Conservation (phyloP, 2,888 invertebrate genomes). For the Folsomia candida region DNA sequence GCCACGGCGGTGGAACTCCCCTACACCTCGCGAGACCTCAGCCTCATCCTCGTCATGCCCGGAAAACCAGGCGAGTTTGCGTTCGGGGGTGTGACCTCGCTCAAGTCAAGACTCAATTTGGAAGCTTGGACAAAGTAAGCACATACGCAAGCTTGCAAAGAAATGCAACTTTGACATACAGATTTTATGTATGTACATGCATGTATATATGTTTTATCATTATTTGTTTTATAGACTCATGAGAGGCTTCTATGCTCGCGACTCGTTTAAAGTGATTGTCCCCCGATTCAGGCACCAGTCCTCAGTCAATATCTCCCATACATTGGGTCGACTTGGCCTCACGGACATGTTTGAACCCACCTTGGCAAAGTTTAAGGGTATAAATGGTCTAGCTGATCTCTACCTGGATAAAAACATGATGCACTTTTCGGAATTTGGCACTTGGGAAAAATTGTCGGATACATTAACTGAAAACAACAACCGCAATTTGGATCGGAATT, state of each 20-base stretch:
- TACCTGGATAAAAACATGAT: slow-evolving; percentile 58
- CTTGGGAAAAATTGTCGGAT: slow-evolving; percentile 49
- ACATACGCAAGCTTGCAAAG: slow-evolving; percentile 15
- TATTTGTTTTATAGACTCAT: slow-evolving; percentile 18
- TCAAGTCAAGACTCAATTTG: slow-evolving; percentile 48
- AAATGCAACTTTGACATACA: too few species aligned
- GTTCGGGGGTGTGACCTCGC: slow-evolving; percentile 47
- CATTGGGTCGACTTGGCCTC: slow-evolving; percentile 76
- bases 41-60: slow-evolving; percentile 78
- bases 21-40: slow-evolving; percentile 66
- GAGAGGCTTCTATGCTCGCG: slow-evolving; percentile 46
- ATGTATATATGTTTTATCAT: too few species aligned
- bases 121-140: slow-evolving; percentile 49
- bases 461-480: slow-evolving; percentile 39
- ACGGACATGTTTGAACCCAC: slow-evolving; percentile 73
- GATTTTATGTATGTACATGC: too few species aligned
- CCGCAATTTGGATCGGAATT: slow-evolving; percentile 44
- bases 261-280: slow-evolving; percentile 55
- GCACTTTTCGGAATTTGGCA: slow-evolving; percentile 49
- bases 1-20: slow-evolving; percentile 74
- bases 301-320: slow-evolving; percentile 74
- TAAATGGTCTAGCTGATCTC: slow-evolving; percentile 78
- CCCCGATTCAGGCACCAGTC: slow-evolving; percentile 77
- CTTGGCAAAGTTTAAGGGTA: slow-evolving; percentile 76
- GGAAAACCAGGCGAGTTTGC: slow-evolving; percentile 54